Evolutionary conservation across 2,113 vertebrate species (phyloP), one percentile per base, ranked within the genome.

Genomic region (Gadus macrocephalus): DNA sequence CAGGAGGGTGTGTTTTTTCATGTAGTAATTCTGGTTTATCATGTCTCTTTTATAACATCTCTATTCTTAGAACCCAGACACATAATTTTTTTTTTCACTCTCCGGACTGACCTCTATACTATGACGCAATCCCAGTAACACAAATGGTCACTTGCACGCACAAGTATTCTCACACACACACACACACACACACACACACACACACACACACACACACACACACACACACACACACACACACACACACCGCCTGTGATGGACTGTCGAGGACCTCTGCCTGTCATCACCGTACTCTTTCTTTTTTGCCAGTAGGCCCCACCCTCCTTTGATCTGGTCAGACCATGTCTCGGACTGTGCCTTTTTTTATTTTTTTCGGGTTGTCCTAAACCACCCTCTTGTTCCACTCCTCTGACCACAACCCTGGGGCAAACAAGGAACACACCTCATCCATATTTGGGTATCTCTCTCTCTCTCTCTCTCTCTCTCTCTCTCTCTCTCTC

Each of bases 371-470:
- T 80, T 76, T 82, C 68, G 87, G 85, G 83, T 86, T 82, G 74
- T 61, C 78, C 55, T 74, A 66, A 66, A 85, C 89, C 86, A 38
- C 79, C 68, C 62, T 80, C 62, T 89, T 88, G 88, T 78, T 74
- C 80, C 66, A 70, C 78, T 0, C 70, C 72, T 83, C 78, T 81
- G 75, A 86, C 88, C 88, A 75, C 86, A 85, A 49, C 83, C 88
- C 85, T n/a, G 64, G 65, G 56, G n/a, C 73, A 75, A 77, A 76
- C 77, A 31, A 59, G 42, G 76, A 76, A 83, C 83, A 89, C 87
- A 89, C 90, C 88, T 88, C 78, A 83, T 74, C 81, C 83, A 82
- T 88, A 87, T 83, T 85, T 67, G 81, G 80, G 71, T 81, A 70
- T 42, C 73, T 82, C 82, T 81, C 85, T 72, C 61, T 72, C 35